Conservation (phyloP, 2,113 vertebrate genomes). For the Columba livia region DNA sequence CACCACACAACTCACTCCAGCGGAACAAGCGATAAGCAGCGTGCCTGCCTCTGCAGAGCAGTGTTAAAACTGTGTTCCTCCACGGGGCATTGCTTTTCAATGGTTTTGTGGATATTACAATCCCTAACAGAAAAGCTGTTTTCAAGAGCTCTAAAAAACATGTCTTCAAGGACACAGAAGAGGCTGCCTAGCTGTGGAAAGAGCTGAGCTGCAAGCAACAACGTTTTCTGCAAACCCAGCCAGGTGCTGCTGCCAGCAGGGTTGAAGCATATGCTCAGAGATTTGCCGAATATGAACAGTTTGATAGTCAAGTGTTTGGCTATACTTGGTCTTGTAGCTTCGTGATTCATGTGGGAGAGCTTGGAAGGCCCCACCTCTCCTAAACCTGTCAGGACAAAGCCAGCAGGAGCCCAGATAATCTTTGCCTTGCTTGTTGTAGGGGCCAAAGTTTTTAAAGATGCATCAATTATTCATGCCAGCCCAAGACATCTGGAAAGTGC, state of each 20-base stretch:
- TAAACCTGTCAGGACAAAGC: not conserved
- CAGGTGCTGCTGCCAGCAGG: not conserved
- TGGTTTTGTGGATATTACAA: not conserved
- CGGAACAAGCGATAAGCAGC: not conserved
- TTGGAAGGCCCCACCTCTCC: not conserved
- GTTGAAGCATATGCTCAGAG: not conserved
- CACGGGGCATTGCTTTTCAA: not conserved
- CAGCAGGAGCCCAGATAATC: not conserved
- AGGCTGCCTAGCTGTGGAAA: not conserved
- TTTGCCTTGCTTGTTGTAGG: not conserved
- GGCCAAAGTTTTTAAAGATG: not conserved
- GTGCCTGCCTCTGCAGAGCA: not conserved
- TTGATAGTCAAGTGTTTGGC: not conserved
- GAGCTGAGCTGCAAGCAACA: not conserved
- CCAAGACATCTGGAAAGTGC: not conserved
- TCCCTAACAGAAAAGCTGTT: not conserved
- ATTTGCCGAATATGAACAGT: not conserved
- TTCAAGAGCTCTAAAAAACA: rapidly evolving
- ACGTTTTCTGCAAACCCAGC: not conserved
- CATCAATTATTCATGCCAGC: not conserved
- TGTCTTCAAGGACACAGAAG: not conserved
- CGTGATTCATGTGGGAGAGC: not conserved
- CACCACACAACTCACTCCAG: not conserved
- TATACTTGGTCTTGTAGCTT: not conserved
- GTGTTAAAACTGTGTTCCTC: not conserved